Base-by-base conservation (phyloP, 2,113 vertebrate genomes). In the Zeus faber region DNA sequence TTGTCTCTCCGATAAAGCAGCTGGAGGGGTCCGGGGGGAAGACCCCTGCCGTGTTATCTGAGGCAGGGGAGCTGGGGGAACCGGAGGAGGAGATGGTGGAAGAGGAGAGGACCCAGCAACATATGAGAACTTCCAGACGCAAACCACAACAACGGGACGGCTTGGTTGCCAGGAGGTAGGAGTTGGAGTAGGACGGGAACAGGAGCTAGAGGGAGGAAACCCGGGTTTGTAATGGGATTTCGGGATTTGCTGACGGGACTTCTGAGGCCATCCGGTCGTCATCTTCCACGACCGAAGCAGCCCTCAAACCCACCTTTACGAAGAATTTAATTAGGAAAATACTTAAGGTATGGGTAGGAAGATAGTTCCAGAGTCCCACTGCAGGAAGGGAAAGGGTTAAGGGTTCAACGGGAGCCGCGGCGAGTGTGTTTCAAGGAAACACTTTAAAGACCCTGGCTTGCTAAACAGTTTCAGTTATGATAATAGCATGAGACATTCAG, bases 11-110 rank as follows among this genome's bases (percentile, higher is more conserved):
- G 70, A 82, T 80, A 76, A 77, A 85, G 66, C 85, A 87, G 83
- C 85, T 84, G 86, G 77, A 78, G 54, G 63, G 72, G 76, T 82
- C 85, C 77, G 66, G 70, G 59, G 79, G 87, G 74, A 81, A 84
- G 88, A 87, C 80, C 81, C 76, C 78, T 76, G 69, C 68, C 72
- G 79, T 86, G 67, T 75, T 85, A 85, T 88, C 85, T 77, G 27
- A 29, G 27, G 27, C 4, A 29, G 27, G 51, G 80, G 71, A 80
- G 72, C 65, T 68, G 53, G 53, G 53, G 52, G 44, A 43, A 44
- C 49, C 62, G 55, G 50, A 45, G 49, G 29, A 69, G 63, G 65
- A 66, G 41, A 23, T 9, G 49, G 29, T 48, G 48, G 65, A 67
- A 45, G 58, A 60, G 59, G 54, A 70, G 69, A 63, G 66, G 77